Percentiles rank a stretch among this genome's conserved stretches.
Evolutionary conservation across 2,797 vertebrate species (phyloP).

Genomic region (Australoheros facetus): DNA sequence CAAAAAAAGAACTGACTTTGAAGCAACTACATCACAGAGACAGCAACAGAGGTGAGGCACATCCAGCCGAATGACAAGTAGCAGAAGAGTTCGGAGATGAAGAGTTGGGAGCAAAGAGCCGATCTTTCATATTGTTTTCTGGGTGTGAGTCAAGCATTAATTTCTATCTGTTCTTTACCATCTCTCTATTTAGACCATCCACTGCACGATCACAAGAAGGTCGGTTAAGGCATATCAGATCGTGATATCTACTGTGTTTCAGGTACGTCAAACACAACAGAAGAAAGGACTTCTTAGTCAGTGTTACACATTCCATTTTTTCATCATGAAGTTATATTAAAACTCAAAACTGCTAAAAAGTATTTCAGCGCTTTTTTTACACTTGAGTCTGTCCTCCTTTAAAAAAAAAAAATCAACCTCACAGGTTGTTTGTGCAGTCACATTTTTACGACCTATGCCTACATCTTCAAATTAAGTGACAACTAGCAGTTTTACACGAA

Average conservation of each 20-base stretch:
- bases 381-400: too few species aligned
- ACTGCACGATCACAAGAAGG: background rate
- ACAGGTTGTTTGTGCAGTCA: too few species aligned
- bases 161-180: too few species aligned
- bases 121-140: background rate
- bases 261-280: background rate
- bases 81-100: background rate
- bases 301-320: too few species aligned
- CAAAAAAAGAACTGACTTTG: constrained; percentile 20
- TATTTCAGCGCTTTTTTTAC: background rate
- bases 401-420: too few species aligned
- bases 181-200: too few species aligned
- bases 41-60: constrained; percentile 7
- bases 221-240: background rate
- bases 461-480: too few species aligned
- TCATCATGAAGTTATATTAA: background rate
- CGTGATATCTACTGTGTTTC: background rate
- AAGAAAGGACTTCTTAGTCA: background rate
- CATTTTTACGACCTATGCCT: too few species aligned
- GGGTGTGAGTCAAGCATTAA: background rate
- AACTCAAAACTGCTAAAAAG: background rate
- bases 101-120: background rate
- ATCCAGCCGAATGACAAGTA: constrained; percentile 19
- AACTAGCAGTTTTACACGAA: too few species aligned
- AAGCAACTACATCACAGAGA: constrained; percentile 18